Evolutionary conservation across 2,113 vertebrate species (phyloP).

Genomic region (Centrocercus urophasianus): DNA sequence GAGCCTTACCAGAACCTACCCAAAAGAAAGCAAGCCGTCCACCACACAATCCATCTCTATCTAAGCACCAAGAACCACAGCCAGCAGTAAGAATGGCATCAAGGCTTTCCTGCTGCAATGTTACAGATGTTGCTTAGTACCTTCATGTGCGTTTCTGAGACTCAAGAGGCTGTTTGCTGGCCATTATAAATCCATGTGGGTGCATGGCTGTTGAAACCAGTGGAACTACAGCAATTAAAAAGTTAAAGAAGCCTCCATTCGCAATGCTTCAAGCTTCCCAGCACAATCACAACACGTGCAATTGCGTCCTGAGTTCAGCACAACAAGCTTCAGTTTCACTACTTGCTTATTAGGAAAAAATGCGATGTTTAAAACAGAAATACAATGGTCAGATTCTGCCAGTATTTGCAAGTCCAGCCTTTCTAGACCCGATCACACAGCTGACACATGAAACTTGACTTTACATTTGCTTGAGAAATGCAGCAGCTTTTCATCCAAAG

Average conservation of each 20-base stretch:
- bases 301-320: not conserved
- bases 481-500: not conserved
- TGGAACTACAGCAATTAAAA: not conserved
- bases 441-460: not conserved
- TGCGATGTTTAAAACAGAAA: not conserved
- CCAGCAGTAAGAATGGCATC: not conserved
- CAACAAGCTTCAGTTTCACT: not conserved
- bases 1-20: not conserved
- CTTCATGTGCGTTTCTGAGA: not conserved
- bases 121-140: not conserved
- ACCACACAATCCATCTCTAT: not conserved
- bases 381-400: not conserved
- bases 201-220: not conserved
- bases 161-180: not conserved
- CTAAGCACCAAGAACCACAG: not conserved
- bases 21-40: not conserved
- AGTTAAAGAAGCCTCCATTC: not conserved
- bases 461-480: not conserved
- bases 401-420: not conserved
- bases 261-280: not conserved
- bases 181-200: not conserved
- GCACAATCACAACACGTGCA: not conserved
- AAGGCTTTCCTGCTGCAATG: constrained; percentile 1
- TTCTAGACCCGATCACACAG: not conserved
- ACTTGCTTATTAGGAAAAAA: not conserved